Evolutionary conservation across 1,140 invertebrate species (phyloP).

Genomic region (Drosophila asahinai): DNA sequence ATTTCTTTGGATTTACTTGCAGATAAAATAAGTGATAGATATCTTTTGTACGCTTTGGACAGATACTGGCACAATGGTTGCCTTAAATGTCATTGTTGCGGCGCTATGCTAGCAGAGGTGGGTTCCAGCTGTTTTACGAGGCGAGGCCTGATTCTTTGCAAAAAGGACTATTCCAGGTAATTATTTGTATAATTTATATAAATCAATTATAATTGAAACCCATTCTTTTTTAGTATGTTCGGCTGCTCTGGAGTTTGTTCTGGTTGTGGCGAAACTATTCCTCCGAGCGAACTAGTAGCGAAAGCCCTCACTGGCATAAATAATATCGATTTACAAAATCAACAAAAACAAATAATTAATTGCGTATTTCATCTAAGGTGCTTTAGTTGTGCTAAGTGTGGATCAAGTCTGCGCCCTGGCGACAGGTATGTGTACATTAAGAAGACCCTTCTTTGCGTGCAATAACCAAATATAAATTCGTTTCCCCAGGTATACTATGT

Average conservation of each 20-base stretch:
- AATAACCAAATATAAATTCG: neutral
- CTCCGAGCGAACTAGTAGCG: conserved; percentile 96
- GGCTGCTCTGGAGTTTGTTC: conserved; percentile 94
- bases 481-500: conserved; percentile 91
- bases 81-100: conserved; percentile 96
- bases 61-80: conserved; percentile 97
- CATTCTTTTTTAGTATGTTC: conserved; percentile 92
- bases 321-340: conserved; percentile 85
- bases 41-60: conserved; percentile 94
- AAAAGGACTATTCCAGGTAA: conserved; percentile 96
- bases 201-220: conserved; percentile 15
- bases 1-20: conserved; percentile 26
- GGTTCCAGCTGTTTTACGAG: conserved; percentile 96
- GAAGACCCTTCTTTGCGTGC: neutral
- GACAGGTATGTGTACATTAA: conserved; percentile 88
- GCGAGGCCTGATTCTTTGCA: conserved; percentile 96
- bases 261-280: conserved; percentile 95
- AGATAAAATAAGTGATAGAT: conserved; percentile 94
- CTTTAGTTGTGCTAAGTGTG: conserved; percentile 96
- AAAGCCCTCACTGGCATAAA: conserved; percentile 87
- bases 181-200: no score
- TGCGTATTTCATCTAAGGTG: conserved; percentile 96
- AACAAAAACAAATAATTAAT: conserved; percentile 83
- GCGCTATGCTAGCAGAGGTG: conserved; percentile 93
- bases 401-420: conserved; percentile 93